phyloP scores from a whole-genome alignment of 2,113 vertebrate genomes.

The Rafetus swinhoei region DNA sequence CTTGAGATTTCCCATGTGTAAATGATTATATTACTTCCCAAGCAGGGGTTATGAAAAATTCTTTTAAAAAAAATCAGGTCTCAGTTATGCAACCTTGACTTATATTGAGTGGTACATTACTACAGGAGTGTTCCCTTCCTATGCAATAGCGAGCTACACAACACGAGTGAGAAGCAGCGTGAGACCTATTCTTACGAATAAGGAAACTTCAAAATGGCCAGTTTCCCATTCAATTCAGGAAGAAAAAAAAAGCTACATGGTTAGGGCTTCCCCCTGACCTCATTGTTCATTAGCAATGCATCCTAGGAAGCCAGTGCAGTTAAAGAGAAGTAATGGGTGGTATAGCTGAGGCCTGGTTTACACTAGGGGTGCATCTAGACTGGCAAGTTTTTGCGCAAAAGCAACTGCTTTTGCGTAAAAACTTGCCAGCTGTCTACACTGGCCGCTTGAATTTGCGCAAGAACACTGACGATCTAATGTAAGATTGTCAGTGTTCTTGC shows the following conservation, averaged over 20 bases:
- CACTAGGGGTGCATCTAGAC: too few species aligned
- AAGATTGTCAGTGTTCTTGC: too few species aligned
- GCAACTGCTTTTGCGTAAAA: too few species aligned
- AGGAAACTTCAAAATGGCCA: neutral
- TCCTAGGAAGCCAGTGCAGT: neutral
- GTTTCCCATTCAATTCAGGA: neutral
- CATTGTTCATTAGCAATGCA: neutral
- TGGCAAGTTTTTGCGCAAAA: too few species aligned
- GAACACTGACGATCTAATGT: too few species aligned
- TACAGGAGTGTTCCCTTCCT: neutral
- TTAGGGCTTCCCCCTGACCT: neutral
- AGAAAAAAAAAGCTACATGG: neutral
- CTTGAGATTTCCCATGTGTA: neutral
- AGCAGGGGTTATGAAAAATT: neutral
- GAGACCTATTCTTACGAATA: neutral
- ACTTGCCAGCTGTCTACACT: too few species aligned
- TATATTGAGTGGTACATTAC: accelerated
- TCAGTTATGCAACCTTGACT: neutral
- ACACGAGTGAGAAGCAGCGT: neutral
- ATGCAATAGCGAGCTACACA: neutral
- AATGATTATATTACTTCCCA: neutral
- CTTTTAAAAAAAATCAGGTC: neutral
- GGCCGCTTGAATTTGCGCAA: too few species aligned
- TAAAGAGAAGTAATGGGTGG: neutral
- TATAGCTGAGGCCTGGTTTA: neutral